phyloP scores from a whole-genome alignment of 2,113 vertebrate species.

The Leucoraja erinaceus region DNA sequence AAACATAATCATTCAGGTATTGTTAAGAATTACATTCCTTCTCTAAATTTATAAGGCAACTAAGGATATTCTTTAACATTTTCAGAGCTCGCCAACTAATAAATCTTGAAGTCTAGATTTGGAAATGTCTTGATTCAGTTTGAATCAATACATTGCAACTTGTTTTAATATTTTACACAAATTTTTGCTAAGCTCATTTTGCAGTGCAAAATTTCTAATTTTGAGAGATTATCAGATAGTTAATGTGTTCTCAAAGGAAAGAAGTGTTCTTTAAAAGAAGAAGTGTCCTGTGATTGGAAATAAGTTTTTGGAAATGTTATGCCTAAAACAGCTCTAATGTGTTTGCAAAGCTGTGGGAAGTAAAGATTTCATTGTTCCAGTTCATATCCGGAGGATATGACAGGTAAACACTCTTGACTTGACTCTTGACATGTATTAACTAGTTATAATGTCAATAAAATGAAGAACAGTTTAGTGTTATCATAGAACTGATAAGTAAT shows the following conservation, averaged over 20 bases:
- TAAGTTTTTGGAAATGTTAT: neutral
- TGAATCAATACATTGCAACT: neutral
- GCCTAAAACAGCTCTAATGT: neutral
- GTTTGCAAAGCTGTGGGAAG: too few species aligned
- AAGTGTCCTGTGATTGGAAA: neutral
- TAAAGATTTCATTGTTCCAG: too few species aligned
- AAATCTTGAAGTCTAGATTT: neutral
- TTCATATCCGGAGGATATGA: too few species aligned
- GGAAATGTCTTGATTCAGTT: neutral
- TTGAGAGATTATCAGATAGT: too few species aligned
- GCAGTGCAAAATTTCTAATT: neutral
- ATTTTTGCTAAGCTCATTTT: neutral
- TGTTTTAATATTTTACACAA: neutral
- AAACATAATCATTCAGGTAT: neutral
- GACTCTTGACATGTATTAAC: neutral
- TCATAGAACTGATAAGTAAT: slow-evolving; percentile 23
- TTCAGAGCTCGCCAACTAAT: neutral
- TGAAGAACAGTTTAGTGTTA: neutral
- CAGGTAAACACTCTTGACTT: too few species aligned
- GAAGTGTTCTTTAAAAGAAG: neutral
- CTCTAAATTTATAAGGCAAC: neutral
- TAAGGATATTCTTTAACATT: neutral
- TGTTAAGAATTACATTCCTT: neutral
- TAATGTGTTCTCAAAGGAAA: neutral
- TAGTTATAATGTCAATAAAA: neutral